A percentile compares a stretch with the other conserved stretches of the same genome.
Conservation (phyloP, 2,888 invertebrate genomes). For the Diaprepes abbreviatus region DNA sequence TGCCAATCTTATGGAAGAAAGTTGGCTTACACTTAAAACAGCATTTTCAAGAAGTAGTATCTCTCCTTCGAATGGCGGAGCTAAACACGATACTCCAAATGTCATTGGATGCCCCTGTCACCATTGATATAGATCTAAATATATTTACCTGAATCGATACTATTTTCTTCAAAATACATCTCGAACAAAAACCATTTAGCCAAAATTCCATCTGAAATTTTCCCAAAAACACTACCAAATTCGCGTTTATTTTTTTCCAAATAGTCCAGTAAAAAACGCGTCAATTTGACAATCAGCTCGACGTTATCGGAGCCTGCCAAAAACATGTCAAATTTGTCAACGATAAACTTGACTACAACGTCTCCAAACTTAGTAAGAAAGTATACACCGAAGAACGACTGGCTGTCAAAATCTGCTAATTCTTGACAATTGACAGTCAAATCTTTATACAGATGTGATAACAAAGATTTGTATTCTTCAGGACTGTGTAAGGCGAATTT, state of each 20-base stretch:
- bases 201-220: conserved; percentile 49
- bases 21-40: too few relatives aligned
- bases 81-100: too few relatives aligned
- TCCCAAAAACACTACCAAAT: conserved; percentile 41
- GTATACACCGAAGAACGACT: conserved; percentile 57
- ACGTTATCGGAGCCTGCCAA: conserved; percentile 39
- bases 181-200: conserved; percentile 55
- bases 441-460: conserved; percentile 51
- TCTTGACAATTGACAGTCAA: conserved; percentile 31
- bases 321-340: conserved; percentile 56
- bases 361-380: conserved; percentile 59
- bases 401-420: conserved; percentile 52
- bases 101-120: too few relatives aligned
- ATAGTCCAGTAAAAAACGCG: conserved; percentile 48
- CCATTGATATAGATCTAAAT: too few relatives aligned
- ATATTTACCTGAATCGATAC: conserved; percentile 39
- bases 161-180: conserved; percentile 53
- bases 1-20: too few relatives aligned
- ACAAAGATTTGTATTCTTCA: conserved; percentile 52
- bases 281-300: conserved; percentile 42
- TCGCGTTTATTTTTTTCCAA: conserved; percentile 46
- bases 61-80: too few relatives aligned
- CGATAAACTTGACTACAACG: conserved; percentile 54
- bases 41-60: too few relatives aligned
- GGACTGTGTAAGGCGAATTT: conserved; percentile 56